A percentile compares a stretch with the other conserved stretches of the same genome.
phyloP scores from a whole-genome alignment of 2,113 vertebrate genomes.

The Ariopsis seemanni region DNA sequence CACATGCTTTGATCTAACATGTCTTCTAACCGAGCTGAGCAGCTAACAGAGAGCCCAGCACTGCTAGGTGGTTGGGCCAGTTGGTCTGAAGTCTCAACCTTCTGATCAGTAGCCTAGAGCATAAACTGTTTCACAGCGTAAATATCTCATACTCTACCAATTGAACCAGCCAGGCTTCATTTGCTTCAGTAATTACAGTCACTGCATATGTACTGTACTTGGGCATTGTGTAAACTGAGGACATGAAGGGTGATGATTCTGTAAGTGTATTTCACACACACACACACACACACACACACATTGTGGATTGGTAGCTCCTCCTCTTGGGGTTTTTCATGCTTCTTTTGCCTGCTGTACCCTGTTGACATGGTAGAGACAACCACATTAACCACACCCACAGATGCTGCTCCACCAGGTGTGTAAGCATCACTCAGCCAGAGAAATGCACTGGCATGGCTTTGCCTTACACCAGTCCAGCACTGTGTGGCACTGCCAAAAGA shows the following conservation, averaged over 20 bases:
- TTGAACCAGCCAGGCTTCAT: background rate
- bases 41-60: background rate
- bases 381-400: conserved; percentile 39
- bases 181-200: background rate
- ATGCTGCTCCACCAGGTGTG: conserved; percentile 31
- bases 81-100: background rate
- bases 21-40: background rate
- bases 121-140: background rate
- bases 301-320: background rate
- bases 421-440: conserved; percentile 19
- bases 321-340: conserved; percentile 15
- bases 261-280: background rate
- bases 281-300: background rate
- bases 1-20: background rate
- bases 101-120: background rate
- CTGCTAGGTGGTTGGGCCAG: background rate
- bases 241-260: background rate
- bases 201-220: conserved; percentile 1
- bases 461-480: background rate
- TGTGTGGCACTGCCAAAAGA: conserved; percentile 31
- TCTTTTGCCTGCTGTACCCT: conserved; percentile 26
- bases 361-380: conserved; percentile 33
- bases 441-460: conserved; percentile 30
- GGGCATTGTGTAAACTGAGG: background rate
- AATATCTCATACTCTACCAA: too few species aligned